Evolutionary conservation across 2,797 vertebrate species (phyloP).

Genomic region (Saguinus oedipus): DNA sequence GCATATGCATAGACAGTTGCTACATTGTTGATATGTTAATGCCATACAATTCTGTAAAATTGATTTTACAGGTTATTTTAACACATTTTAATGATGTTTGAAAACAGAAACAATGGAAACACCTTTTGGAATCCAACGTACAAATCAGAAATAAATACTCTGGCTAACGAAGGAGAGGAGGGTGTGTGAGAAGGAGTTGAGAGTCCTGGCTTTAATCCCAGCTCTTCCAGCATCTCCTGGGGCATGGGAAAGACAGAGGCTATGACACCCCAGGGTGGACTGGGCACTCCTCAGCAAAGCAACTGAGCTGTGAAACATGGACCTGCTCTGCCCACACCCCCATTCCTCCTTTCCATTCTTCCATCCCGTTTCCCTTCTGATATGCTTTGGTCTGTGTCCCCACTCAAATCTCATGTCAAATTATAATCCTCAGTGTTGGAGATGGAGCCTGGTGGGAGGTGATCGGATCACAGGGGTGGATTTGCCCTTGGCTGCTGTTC

Average conservation of each 20-base stretch:
- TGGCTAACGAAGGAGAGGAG: neutral
- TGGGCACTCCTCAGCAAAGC: neutral
- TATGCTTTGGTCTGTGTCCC: no score
- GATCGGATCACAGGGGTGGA: no score
- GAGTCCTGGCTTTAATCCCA: accelerated
- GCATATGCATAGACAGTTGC: neutral
- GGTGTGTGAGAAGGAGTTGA: accelerated
- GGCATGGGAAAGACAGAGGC: accelerated
- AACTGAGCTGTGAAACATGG: accelerated
- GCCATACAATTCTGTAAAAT: neutral
- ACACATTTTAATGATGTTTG: constrained; percentile 51
- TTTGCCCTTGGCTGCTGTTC: no score
- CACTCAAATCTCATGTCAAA: no score
- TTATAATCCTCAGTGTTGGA: no score
- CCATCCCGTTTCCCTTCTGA: accelerated
- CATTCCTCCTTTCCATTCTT: neutral
- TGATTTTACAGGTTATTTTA: neutral
- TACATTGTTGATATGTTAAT: neutral
- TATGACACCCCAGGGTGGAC: neutral
- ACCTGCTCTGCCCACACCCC: accelerated
- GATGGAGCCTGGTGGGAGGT: no score
- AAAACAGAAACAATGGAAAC: neutral
- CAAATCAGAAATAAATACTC: constrained; percentile 9
- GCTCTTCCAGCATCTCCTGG: no score
- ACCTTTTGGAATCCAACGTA: neutral